Evolutionary conservation across 1,140 invertebrate genomes (phyloP), one percentile per base, ranked within the genome.

Genomic region (Meloidogyne exigua): DNA sequence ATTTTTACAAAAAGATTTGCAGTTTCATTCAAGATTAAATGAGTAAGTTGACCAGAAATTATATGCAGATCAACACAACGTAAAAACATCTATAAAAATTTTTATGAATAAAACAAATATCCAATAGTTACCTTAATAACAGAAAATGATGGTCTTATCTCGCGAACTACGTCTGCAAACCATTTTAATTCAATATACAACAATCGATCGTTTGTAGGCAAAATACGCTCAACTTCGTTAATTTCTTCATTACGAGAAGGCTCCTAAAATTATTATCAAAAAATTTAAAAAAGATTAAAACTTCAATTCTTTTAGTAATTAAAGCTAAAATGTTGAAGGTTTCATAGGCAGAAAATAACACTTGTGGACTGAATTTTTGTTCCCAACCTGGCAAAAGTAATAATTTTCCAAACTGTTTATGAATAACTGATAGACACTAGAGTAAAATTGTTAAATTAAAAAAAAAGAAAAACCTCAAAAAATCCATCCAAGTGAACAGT

Each of bases 1-100:
- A 76, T 13, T 63, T 71, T 65, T 26, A 57, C 65, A 13, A 76
- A 42, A 57, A 72, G n/a, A 25, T 15, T 42, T 21, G 68, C 68
- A 23, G 62, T 57, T 57, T 68, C 66, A 32, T 68, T 69, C 9
- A 76, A 39, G 11, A 76, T 67, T 62, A 21, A 13, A 12, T 49
- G 13, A 68, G 26, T 39, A 18, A 78, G 64, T 66, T 78, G 63
- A n/a, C 36, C 65, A 21, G 64, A 66, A 63, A 36, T 49, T 11
- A 78, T 26, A 44, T 78, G 76, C 11, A 78, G 21, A 77, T 73
- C 73, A 18, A 65, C 32, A 62, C 76, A 77, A 10, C 76, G 75
- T 23, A 78, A 57, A 67, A 78, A 78, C 73, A 78, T 77, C 76
- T 78, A 42, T 66, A 78, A 78, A n/a, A 77, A 49, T 12, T 32